phyloP scores from a whole-genome alignment of 2,113 vertebrate species.

The Fulica atra region DNA sequence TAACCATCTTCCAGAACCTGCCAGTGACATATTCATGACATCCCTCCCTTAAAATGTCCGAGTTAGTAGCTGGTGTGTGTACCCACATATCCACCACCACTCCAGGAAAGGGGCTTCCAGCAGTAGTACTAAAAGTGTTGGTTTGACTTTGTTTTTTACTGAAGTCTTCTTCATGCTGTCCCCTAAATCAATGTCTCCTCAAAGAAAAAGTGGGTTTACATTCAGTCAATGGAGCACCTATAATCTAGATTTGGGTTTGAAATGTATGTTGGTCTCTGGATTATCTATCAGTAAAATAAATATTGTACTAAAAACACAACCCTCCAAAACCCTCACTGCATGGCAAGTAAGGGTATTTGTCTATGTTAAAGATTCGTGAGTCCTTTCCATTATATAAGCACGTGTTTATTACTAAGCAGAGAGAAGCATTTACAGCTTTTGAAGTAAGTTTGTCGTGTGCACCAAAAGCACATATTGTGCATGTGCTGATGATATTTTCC shows the following conservation, averaged over 20 bases:
- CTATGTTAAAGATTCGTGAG: fast-evolving
- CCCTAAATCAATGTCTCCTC: neutral
- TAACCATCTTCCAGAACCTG: neutral
- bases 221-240: neutral
- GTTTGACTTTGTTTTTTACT: neutral
- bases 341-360: neutral
- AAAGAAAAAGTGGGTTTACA: neutral
- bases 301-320: neutral
- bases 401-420: neutral
- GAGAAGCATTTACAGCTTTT: neutral
- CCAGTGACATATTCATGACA: fast-evolving
- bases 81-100: neutral
- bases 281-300: neutral
- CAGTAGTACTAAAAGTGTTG: neutral
- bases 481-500: neutral
- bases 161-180: neutral
- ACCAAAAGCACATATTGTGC: neutral
- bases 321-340: fast-evolving
- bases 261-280: neutral
- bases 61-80: neutral
- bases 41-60: neutral
- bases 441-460: neutral
- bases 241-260: neutral
- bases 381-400: neutral
- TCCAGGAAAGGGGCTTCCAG: neutral